Evolutionary conservation across 2,888 invertebrate genomes (phyloP).

Genomic region (Rapana venosa): DNA sequence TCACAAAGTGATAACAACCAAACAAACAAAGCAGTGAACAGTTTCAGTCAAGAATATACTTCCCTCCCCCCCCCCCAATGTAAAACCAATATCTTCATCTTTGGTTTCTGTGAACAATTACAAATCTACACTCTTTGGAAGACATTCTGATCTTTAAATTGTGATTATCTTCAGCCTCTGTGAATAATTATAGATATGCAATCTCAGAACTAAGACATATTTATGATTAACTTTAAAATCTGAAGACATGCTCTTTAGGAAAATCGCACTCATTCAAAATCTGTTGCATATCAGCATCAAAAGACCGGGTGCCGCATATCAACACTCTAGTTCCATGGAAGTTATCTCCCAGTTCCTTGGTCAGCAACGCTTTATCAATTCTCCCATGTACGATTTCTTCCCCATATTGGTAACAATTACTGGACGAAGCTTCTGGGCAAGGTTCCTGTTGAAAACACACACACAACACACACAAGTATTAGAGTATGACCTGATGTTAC

Average conservation of each 20-base stretch:
- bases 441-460: conserved; percentile 51
- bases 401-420: conserved; percentile 59
- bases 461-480: conserved; percentile 1
- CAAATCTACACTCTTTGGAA: too few relatives aligned
- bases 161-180: too few relatives aligned
- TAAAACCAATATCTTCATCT: too few relatives aligned
- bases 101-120: too few relatives aligned
- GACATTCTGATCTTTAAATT: too few relatives aligned
- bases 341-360: conserved; percentile 46
- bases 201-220: too few relatives aligned
- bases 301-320: conserved; percentile 83
- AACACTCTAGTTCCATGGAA: conserved; percentile 70
- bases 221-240: conserved; percentile 62
- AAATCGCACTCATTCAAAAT: conserved; percentile 54
- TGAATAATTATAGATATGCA: too few relatives aligned
- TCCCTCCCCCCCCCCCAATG: too few relatives aligned
- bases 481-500: neutral
- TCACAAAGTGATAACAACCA: too few relatives aligned
- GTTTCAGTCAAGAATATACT: too few relatives aligned
- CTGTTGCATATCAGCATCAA: conserved; percentile 80
- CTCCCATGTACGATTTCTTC: conserved; percentile 61
- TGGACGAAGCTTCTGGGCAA: neutral
- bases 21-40: too few relatives aligned
- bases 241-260: conserved; percentile 56
- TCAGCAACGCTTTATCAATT: conserved; percentile 51